Evolutionary conservation across 2,113 vertebrate genomes (phyloP).

Genomic region (Australoheros scitulus): DNA sequence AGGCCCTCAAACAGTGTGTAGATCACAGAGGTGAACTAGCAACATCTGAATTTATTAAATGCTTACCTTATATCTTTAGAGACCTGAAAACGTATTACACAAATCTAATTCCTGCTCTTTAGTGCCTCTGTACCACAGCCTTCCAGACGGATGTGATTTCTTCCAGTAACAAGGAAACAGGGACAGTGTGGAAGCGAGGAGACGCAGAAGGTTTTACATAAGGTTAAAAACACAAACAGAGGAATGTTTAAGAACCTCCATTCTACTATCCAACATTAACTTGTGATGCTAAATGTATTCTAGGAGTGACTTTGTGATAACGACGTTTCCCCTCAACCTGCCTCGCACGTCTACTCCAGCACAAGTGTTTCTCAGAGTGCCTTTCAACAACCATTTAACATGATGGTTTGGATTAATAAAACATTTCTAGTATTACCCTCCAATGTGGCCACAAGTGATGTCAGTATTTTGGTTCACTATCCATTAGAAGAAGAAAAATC

Average conservation of each 20-base stretch:
- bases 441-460: background rate
- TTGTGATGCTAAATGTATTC: background rate
- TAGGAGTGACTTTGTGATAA: background rate
- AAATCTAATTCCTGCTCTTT: background rate
- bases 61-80: background rate
- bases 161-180: background rate
- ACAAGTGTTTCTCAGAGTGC: background rate
- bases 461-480: background rate
- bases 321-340: background rate
- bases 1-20: background rate
- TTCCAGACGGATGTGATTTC: background rate
- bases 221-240: background rate
- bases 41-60: background rate
- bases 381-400: background rate
- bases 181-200: background rate
- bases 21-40: background rate
- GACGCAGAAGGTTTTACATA: background rate
- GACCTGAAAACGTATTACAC: background rate
- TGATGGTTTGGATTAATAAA: background rate
- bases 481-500: background rate
- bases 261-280: background rate
- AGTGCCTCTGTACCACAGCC: background rate
- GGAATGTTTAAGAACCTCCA: background rate
- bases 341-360: background rate
- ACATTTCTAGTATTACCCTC: background rate